These are phyloP conservation scores for Drosophila carrolli DNA, from an alignment of 1,140 invertebrate genomes.

Conservation along the genomic window DNA sequence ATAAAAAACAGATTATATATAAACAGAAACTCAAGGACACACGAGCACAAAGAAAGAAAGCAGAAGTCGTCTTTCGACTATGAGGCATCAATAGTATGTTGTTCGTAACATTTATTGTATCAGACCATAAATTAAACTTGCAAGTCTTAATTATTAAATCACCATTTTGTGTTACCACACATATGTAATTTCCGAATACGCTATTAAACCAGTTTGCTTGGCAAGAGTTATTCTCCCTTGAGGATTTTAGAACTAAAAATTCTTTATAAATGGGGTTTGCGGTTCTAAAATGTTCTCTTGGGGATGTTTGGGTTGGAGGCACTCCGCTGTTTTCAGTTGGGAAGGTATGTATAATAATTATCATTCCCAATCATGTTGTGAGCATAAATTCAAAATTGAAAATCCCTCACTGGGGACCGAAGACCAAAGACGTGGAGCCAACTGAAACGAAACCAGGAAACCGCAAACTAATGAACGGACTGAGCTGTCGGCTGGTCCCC, in stretches of 20 bases:
- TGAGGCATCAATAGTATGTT: neutral
- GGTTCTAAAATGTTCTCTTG: neutral
- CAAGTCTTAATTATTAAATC: neutral
- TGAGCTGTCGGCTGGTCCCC: conserved; percentile 18
- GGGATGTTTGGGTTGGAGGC: neutral
- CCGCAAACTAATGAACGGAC: conserved; percentile 74
- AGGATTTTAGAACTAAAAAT: neutral
- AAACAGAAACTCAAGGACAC: conserved; percentile 17
- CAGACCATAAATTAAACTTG: neutral
- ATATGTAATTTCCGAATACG: too few species aligned
- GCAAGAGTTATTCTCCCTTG: too few species aligned
- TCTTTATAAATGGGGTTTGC: too few species aligned
- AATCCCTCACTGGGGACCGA: conserved; percentile 29
- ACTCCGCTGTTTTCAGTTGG: neutral
- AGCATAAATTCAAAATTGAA: conserved; percentile 39
- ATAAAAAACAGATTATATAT: conserved; percentile 7
- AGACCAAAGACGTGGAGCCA: conserved; percentile 19
- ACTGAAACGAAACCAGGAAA: conserved; percentile 54
- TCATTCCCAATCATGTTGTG: conserved; percentile 19
- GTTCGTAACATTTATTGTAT: neutral
- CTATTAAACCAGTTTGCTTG: too few species aligned
- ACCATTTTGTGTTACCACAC: neutral
- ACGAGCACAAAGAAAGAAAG: neutral
- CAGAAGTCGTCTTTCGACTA: neutral
- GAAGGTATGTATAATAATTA: conserved; percentile 11